A percentile compares a stretch with the other conserved stretches of the same genome.
Conservation (phyloP, 2,888 invertebrate genomes). For the Thecophora atra region DNA sequence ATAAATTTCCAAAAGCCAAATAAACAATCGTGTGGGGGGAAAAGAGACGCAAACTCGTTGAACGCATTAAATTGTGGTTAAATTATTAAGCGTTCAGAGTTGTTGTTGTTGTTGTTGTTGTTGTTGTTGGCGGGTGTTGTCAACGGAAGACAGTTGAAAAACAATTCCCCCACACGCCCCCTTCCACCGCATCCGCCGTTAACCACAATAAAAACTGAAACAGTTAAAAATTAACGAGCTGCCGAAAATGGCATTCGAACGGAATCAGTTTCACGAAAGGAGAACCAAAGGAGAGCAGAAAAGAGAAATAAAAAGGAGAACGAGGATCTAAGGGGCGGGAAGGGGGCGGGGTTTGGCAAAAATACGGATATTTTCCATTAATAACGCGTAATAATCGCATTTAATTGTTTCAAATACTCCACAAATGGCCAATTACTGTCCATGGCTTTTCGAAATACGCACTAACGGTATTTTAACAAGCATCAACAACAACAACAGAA, state of each 20-base stretch:
- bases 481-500: background rate
- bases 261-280: background rate
- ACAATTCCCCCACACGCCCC: conserved; percentile 42
- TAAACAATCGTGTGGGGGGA: background rate
- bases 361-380: conserved; percentile 22
- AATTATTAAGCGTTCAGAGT: conserved; percentile 37
- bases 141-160: conserved; percentile 58
- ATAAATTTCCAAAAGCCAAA: conserved; percentile 31
- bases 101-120: conserved; percentile 36
- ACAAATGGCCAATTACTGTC: conserved; percentile 21
- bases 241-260: conserved; percentile 55
- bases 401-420: conserved; percentile 24
- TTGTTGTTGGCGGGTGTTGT: conserved; percentile 51
- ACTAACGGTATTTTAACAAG: conserved; percentile 22
- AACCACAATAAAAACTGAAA: background rate
- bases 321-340: background rate
- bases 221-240: conserved; percentile 57
- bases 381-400: conserved; percentile 23
- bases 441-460: background rate
- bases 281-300: background rate
- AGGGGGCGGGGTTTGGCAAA: background rate
- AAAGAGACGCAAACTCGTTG: background rate
- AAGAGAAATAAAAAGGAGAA: background rate
- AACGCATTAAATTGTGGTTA: conserved; percentile 38
- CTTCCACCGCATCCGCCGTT: conserved; percentile 41